phyloP scores from a whole-genome alignment of 2,888 invertebrate species.

The Chydorus sphaericus region DNA sequence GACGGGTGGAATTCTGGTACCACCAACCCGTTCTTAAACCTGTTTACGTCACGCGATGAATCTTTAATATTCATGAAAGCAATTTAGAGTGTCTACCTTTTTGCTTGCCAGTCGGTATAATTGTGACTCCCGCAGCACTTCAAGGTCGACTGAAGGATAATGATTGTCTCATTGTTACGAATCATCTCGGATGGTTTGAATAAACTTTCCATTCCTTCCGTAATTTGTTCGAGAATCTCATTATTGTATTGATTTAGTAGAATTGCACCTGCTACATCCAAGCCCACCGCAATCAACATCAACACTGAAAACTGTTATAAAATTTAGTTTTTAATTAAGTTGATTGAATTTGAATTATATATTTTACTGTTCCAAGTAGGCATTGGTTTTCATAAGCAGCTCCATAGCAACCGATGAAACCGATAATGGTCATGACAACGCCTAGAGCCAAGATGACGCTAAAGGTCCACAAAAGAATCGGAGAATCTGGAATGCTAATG shows the following conservation, averaged over 20 bases:
- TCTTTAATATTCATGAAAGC: no score
- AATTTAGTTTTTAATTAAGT: not conserved
- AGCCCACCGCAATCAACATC: not conserved
- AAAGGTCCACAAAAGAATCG: not conserved
- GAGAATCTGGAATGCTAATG: not conserved
- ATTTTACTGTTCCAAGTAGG: not conserved
- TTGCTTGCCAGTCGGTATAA: not conserved
- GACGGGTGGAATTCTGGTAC: no score
- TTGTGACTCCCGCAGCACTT: not conserved
- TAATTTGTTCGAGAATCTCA: not conserved
- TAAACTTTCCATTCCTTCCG: not conserved
- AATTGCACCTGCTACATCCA: not conserved
- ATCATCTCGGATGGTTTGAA: not conserved
- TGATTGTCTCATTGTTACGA: not conserved
- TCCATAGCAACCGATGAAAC: not conserved
- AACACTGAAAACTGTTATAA: not conserved
- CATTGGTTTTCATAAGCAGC: not conserved
- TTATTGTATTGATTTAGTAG: not conserved
- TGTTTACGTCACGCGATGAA: no score
- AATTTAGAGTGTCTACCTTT: not conserved
- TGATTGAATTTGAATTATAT: not conserved
- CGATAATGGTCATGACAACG: not conserved
- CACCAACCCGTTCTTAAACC: no score
- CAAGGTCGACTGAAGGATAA: not conserved
- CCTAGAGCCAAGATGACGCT: not conserved